phyloP scores from a whole-genome alignment of 1,140 invertebrate genomes.

The Antheraea pernyi region DNA sequence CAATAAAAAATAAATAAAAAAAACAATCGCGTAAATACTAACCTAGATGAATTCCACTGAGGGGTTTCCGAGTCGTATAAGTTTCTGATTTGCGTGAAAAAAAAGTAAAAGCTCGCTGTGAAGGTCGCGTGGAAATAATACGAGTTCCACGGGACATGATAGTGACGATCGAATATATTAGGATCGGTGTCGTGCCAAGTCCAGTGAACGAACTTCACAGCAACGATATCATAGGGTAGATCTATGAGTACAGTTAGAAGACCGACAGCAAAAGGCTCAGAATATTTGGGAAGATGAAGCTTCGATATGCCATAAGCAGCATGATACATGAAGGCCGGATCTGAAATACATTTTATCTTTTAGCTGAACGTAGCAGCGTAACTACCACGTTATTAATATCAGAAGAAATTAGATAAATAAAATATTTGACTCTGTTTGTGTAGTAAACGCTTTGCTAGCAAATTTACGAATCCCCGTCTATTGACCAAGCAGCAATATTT shows the following conservation, averaged over 20 bases:
- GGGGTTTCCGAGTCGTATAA: constrained; percentile 76
- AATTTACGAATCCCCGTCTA: too few relatives aligned
- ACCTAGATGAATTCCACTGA: constrained; percentile 78
- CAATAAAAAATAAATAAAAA: too few relatives aligned
- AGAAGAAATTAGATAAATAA: too few relatives aligned
- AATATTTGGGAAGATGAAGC: constrained; percentile 83
- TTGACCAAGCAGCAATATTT: too few relatives aligned
- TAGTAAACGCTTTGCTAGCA: too few relatives aligned
- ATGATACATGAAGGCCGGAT: constrained; percentile 88
- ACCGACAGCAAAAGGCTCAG: constrained; percentile 87
- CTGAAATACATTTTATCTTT: constrained; percentile 71
- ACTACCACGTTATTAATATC: too few relatives aligned
- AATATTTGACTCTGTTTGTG: too few relatives aligned
- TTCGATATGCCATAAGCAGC: constrained; percentile 83
- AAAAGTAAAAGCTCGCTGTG: constrained; percentile 85
- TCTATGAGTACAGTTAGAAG: constrained; percentile 87
- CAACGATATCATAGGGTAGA: constrained; percentile 90
- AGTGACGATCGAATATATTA: constrained; percentile 88
- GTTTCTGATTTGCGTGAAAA: constrained; percentile 82
- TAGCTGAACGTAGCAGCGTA: background rate
- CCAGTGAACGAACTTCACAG: constrained; percentile 90
- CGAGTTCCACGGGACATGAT: constrained; percentile 89
- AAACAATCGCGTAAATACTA: constrained; percentile 20
- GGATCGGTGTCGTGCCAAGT: constrained; percentile 93
- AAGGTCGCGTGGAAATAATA: constrained; percentile 91